These are phyloP conservation scores for Chaetoderma sp. DNA, from an alignment of 2,888 invertebrate genomes.

Conservation along the genomic window DNA sequence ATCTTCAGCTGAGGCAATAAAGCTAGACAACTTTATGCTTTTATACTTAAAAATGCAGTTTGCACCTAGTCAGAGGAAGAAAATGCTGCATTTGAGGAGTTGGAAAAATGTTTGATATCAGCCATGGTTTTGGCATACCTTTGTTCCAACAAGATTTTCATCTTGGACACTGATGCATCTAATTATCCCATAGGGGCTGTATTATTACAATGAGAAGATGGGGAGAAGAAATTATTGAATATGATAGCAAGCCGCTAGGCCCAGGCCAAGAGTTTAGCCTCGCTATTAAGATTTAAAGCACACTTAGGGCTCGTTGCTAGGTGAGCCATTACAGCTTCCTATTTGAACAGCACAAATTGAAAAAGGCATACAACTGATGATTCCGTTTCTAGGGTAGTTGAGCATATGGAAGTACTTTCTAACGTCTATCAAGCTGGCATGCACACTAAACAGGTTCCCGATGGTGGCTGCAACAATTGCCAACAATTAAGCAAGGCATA, in stretches of 20 bases:
- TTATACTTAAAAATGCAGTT: background rate
- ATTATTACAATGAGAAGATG: background rate
- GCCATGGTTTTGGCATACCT: constrained; percentile 24
- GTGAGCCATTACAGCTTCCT: no score
- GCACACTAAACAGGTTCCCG: background rate
- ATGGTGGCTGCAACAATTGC: background rate
- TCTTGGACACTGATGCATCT: constrained; percentile 7
- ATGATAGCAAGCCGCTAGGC: no score
- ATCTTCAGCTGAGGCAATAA: background rate
- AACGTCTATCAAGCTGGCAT: background rate
- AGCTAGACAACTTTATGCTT: background rate
- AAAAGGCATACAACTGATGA: no score
- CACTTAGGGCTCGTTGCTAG: no score
- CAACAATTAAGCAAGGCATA: background rate
- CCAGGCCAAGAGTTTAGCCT: no score
- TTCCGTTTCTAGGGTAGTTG: no score
- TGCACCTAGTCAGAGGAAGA: background rate
- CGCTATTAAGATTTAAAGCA: no score
- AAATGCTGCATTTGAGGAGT: background rate
- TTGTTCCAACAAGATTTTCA: background rate
- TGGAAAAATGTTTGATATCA: background rate
- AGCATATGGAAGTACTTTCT: no score
- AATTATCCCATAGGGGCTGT: background rate
- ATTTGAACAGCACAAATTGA: no score
- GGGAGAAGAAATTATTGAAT: no score